phyloP scores from a whole-genome alignment of 2,797 vertebrate species.

The Dromococcyx pavoninus region DNA sequence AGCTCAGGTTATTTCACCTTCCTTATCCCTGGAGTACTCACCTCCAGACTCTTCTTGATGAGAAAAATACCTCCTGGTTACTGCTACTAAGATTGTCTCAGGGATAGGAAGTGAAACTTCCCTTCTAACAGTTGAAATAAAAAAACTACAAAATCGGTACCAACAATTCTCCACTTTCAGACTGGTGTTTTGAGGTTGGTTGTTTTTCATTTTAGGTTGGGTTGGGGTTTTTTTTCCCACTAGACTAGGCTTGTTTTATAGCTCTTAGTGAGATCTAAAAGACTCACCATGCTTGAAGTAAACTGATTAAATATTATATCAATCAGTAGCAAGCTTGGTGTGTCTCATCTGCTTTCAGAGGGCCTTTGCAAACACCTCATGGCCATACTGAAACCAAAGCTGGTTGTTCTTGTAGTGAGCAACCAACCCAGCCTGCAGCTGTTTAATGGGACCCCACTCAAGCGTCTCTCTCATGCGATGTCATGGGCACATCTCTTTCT shows the following conservation, averaged over 20 bases:
- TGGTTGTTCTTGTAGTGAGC: background rate
- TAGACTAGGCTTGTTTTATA: background rate
- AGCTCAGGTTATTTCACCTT: background rate
- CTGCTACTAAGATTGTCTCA: background rate
- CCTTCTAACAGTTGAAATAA: background rate
- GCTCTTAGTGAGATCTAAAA: background rate
- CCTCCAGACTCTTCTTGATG: background rate
- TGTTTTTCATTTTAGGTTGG: background rate
- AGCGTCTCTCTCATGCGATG: background rate
- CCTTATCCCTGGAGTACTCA: background rate
- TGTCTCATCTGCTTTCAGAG: background rate
- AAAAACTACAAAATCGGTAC: background rate
- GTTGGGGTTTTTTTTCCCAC: background rate
- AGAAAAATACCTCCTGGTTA: background rate
- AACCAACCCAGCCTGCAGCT: background rate
- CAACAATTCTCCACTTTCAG: background rate
- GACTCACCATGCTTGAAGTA: background rate
- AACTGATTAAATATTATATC: background rate
- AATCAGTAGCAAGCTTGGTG: background rate
- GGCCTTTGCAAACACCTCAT: background rate
- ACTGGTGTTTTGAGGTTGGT: background rate
- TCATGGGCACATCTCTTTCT: background rate
- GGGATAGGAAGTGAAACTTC: background rate
- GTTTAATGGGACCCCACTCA: fast-evolving
- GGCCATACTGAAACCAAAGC: background rate